These are phyloP conservation scores for Marmota flaviventris DNA, from an alignment of 2,113 vertebrate species.

Conservation along the genomic window DNA sequence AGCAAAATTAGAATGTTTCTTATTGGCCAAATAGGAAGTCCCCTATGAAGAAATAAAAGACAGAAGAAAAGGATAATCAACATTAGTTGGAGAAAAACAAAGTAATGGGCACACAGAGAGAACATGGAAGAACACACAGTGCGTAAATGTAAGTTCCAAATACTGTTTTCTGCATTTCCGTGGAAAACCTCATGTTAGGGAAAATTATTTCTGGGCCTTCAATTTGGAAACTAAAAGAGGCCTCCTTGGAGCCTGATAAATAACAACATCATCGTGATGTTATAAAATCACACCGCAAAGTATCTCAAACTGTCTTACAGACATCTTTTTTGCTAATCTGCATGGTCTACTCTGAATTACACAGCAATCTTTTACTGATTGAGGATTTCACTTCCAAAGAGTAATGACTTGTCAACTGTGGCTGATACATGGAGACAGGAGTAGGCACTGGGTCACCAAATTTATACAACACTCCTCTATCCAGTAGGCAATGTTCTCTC, in stretches of 20 bases:
- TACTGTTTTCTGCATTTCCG: constrained; percentile 56
- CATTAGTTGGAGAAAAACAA: not conserved
- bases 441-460: not conserved
- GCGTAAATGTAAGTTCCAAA: constrained; percentile 63
- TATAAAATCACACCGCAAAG: constrained; percentile 67
- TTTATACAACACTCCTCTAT: not conserved
- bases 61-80: not conserved
- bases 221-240: constrained; percentile 74
- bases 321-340: constrained; percentile 47
- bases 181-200: constrained; percentile 70
- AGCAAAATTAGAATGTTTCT: constrained; percentile 49
- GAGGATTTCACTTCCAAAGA: not conserved
- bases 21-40: not conserved
- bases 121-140: constrained; percentile 40
- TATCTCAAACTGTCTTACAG: constrained; percentile 57
- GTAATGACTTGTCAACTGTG: not conserved
- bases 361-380: not conserved
- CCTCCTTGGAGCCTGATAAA: constrained; percentile 77
- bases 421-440: not conserved
- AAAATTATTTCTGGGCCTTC: constrained; percentile 76
- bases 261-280: constrained; percentile 62
- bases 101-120: not conserved
- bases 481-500: not conserved
- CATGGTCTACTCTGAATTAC: not conserved
- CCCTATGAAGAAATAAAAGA: constrained; percentile 48